Conservation (phyloP, 2,113 vertebrate genomes). For the Potamarius usumacintae region DNA sequence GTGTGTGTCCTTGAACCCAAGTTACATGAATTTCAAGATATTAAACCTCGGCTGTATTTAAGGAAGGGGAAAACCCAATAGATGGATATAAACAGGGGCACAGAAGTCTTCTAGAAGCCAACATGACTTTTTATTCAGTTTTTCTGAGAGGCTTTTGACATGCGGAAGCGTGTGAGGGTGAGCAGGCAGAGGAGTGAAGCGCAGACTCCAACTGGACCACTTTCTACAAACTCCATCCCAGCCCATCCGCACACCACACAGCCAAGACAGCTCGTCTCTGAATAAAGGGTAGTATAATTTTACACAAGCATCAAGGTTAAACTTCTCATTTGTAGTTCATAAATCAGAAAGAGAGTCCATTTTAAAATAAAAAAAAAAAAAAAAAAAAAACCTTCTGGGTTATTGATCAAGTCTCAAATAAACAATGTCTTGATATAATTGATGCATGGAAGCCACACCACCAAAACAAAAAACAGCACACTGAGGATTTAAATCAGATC, state of each 20-base stretch:
- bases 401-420: constrained; percentile 80
- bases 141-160: constrained; percentile 96
- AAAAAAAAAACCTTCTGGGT: constrained; percentile 54
- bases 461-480: constrained; percentile 81
- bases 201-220: constrained; percentile 68
- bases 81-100: too few relatives aligned
- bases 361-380: constrained; percentile 64
- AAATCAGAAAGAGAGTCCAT: constrained; percentile 68
- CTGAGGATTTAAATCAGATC: constrained; percentile 79
- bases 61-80: too few relatives aligned
- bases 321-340: constrained; percentile 63
- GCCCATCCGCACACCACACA: constrained; percentile 83
- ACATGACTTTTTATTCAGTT: constrained; percentile 77
- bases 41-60: too few relatives aligned
- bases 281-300: constrained; percentile 78
- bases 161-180: constrained; percentile 90
- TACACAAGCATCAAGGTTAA: constrained; percentile 68
- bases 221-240: constrained; percentile 78
- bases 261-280: constrained; percentile 79
- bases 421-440: constrained; percentile 76
- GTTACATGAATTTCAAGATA: too few relatives aligned
- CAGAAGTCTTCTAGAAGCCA: constrained; percentile 59
- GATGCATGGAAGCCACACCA: constrained; percentile 85
- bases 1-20: too few relatives aligned
- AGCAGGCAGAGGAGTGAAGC: constrained; percentile 62